These are phyloP conservation scores for Prionailurus viverrinus DNA, from an alignment of 2,113 vertebrate species.

Conservation along the genomic window DNA sequence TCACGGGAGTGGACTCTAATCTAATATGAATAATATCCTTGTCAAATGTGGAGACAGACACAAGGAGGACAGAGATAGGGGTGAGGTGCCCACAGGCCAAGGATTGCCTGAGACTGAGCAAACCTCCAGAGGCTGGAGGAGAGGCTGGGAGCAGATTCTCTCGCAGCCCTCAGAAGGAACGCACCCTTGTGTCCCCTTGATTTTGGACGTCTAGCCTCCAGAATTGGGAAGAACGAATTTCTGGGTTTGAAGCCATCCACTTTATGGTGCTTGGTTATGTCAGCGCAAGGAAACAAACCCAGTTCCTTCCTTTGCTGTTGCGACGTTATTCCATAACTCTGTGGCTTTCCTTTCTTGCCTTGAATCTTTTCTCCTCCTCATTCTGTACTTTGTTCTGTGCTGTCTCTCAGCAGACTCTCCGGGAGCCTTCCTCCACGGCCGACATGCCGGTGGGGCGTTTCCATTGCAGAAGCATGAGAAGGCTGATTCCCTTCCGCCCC, in stretches of 20 bases:
- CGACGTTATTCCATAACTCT: too few species aligned
- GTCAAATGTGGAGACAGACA: too few species aligned
- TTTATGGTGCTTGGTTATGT: accelerated
- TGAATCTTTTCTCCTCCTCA: not conserved
- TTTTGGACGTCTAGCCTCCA: not conserved
- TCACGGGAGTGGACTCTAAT: not conserved
- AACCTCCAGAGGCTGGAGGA: not conserved
- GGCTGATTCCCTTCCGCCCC: not conserved
- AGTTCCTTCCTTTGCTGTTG: not conserved
- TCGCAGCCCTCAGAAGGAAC: not conserved
- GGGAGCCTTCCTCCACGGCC: not conserved
- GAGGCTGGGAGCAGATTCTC: not conserved
- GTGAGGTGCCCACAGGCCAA: accelerated
- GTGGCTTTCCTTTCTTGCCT: not conserved
- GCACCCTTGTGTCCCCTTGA: not conserved
- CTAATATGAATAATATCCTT: not conserved
- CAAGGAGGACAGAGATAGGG: too few species aligned
- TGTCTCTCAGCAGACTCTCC: not conserved
- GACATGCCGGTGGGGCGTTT: not conserved
- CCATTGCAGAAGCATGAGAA: not conserved
- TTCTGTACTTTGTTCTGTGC: not conserved
- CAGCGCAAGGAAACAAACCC: accelerated
- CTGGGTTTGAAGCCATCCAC: not conserved
- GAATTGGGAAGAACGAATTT: not conserved
- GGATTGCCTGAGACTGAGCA: not conserved